Evolutionary conservation across 2,888 invertebrate species (phyloP), one percentile per base, ranked within the genome.

Genomic region (Stegophylla sp.): DNA sequence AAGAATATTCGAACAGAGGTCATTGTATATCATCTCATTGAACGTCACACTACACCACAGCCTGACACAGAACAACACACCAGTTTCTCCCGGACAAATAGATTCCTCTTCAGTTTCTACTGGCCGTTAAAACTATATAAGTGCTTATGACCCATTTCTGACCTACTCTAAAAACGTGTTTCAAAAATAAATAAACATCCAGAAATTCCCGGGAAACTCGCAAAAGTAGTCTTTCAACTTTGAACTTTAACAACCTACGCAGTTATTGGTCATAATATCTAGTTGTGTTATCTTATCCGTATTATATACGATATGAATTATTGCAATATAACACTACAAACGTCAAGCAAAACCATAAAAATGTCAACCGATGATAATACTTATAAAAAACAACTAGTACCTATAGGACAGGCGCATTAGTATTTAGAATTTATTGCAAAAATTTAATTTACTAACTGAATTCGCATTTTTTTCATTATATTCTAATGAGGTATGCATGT

Each of bases 1-100:
- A 66, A 53, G 75, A 76, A 76, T 76, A 41, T 76, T 41, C 13
- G 26, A 64, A n/a, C 51, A 74, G 74, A 75, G 74, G 74, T 75
- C 63, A 66, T 66, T 34, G n/a, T 76, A 75, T 53, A 76, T 63
- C 48, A 51, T 9, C 7, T 20, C 23, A 56, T 10, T 34, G 51
- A 48, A n/a, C n/a, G 48, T 17, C 26, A 51, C 56, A 23, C 10
- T 12, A 41, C 26, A 43, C 41, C 75, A 23, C 64, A 26, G 66
- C 41, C 51, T 53, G 51, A 76, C 41, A 76, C 64, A 26, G 41
- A 75, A 75, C 41, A 76, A 76, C 75, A 75, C 64, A 66, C 64
- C 41, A 66, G 51, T 76, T 66, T 76, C 75, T 76, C 64, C 64
- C 12, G 51, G 41, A 41, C 26, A 12, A n/a, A 64, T 66, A 41